These are phyloP conservation scores for Anoplophora glabripennis DNA, from an alignment of 1,140 invertebrate species.

Conservation along the genomic window DNA sequence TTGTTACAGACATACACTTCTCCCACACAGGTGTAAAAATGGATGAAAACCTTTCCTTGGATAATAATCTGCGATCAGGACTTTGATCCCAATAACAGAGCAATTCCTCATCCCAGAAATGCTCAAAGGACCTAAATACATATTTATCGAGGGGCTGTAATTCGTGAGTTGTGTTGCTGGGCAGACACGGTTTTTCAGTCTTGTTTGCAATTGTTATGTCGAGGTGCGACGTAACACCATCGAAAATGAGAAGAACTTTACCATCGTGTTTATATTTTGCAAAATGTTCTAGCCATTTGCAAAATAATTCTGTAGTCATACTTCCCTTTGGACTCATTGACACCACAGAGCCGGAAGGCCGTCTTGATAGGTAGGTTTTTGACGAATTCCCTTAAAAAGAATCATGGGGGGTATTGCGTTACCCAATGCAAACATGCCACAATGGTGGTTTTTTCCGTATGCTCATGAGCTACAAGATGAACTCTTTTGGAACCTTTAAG, in stretches of 20 bases:
- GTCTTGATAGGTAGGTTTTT: constrained; percentile 36
- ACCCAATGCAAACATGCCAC: constrained; percentile 42
- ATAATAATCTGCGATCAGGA: too few relatives aligned
- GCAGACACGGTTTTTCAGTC: constrained; percentile 46
- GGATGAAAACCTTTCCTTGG: too few relatives aligned
- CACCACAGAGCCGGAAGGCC: constrained; percentile 37
- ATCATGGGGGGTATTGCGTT: constrained; percentile 44
- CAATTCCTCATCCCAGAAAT: constrained; percentile 19
- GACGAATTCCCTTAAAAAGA: constrained; percentile 45
- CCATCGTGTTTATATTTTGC: constrained; percentile 35
- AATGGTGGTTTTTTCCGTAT: constrained; percentile 45
- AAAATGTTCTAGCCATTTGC: constrained; percentile 44
- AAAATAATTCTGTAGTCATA: constrained; percentile 45
- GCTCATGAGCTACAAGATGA: constrained; percentile 39
- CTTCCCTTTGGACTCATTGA: constrained; percentile 44
- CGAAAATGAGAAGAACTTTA: constrained; percentile 45
- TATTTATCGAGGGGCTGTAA: constrained; percentile 48
- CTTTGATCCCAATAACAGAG: constrained; percentile 7
- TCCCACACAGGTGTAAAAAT: too few relatives aligned
- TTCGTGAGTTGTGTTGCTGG: constrained; percentile 48
- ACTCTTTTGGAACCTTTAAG: constrained; percentile 38
- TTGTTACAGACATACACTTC: too few relatives aligned
- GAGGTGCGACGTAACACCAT: constrained; percentile 45
- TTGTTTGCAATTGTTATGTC: constrained; percentile 34
- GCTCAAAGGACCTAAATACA: constrained; percentile 31